Conservation (phyloP, 2,113 vertebrate genomes). For the Vulpes vulpes region DNA sequence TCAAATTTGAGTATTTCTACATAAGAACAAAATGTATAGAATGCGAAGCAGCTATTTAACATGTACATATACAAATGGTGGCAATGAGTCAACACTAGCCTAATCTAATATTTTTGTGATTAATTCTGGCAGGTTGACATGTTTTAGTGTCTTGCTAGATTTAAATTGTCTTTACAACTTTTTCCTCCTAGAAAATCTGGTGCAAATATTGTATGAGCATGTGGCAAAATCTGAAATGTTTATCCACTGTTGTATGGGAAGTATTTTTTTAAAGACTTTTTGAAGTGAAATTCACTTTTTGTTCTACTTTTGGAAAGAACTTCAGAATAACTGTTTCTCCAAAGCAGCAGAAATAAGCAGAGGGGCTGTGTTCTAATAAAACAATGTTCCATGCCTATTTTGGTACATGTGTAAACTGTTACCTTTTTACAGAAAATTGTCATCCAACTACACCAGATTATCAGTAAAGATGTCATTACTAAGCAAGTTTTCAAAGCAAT, state of each 20-base stretch:
- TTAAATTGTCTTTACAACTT: background rate
- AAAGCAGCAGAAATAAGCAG: background rate
- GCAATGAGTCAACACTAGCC: background rate
- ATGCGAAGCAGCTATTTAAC: background rate
- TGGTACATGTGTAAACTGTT: background rate
- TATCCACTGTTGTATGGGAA: background rate
- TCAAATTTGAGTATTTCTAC: slow-evolving; percentile 3
- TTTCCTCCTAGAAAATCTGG: slow-evolving; percentile 57
- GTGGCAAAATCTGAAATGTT: background rate
- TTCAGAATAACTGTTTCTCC: background rate
- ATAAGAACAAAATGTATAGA: background rate
- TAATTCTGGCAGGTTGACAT: background rate
- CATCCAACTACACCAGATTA: background rate
- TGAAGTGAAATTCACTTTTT: background rate
- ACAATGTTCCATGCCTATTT: background rate
- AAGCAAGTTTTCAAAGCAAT: background rate
- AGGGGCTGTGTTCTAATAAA: background rate
- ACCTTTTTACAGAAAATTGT: background rate
- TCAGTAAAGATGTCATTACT: background rate
- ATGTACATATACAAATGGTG: background rate
- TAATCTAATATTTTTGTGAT: slow-evolving; percentile 42
- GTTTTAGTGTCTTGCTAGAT: slow-evolving; percentile 19
- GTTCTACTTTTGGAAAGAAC: background rate
- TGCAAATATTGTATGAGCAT: background rate
- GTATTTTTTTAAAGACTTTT: slow-evolving; percentile 25